Evolutionary conservation across 2,113 vertebrate genomes (phyloP), one percentile per base, ranked within the genome.

Genomic region (Pseudorectes ferrugineus): DNA sequence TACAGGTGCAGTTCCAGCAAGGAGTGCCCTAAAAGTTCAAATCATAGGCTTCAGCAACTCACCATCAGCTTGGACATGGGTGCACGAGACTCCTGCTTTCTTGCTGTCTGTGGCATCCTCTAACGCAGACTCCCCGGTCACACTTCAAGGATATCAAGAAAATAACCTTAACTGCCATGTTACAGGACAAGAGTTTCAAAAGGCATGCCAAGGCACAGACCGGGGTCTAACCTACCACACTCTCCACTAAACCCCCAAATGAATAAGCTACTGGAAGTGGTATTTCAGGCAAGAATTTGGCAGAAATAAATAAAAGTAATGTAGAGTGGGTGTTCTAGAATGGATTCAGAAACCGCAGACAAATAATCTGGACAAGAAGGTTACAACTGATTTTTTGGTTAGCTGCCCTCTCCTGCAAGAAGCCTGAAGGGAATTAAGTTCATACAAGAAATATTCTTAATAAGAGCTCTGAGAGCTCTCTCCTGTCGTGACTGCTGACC

Each of bases 101-200:
- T 45, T 95, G 65, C 75, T 55, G 38, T 77, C 72, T 42, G 68
- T 35, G 43, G 74, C 59, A 75, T 93, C 91, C 61, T 78, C 93
- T 25, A 86, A 51, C 0, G 59, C 26, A n/a, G 85, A 63, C 15
- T 82, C 93, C 54, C 82, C 84, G 1, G 65, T 67, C 59, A 55
- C 71, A 68, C 97, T 97, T 97, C n/a, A 95, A 75, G 48, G 65
- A 70, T 46, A 97, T 57, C 29, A 93, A 96, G 85, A 96, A 83
- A 93, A 97, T 40, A 74, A 88, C 5, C 6, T 96, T 94, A 94
- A 84, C 59, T 74, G 31, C 40, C 61, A 65, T 7, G 15, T 88
- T 79, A 93, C 48, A 93, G 46, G 46, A 90, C 4, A 9, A 46
- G 36, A 71, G 11, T 59, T 71, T 88, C 43, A 79, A 48, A 89